These are phyloP conservation scores for Brachionus sp. DNA, from an alignment of 1,140 invertebrate species.

Conservation along the genomic window DNA sequence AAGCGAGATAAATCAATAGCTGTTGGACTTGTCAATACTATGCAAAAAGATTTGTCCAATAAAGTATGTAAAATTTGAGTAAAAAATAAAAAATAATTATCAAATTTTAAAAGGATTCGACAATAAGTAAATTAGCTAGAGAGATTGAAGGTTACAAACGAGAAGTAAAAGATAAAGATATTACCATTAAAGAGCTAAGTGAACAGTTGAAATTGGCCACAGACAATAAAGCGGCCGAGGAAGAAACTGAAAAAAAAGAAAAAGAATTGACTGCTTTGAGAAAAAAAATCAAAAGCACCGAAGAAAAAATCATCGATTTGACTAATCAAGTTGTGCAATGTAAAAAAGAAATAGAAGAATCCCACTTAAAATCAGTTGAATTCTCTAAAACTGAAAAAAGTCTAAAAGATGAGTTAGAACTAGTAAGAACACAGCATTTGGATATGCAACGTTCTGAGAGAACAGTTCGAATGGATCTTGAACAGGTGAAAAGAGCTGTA, in stretches of 20 bases:
- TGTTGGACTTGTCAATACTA: conserved; percentile 57
- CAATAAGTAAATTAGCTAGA: conserved; percentile 56
- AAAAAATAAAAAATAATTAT: background rate
- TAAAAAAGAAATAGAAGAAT: conserved; percentile 28
- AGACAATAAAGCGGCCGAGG: conserved; percentile 48
- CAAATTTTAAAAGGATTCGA: conserved; percentile 52
- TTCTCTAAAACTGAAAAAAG: conserved; percentile 48
- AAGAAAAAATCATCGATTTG: conserved; percentile 26
- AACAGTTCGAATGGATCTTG: conserved; percentile 55
- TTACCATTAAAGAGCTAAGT: conserved; percentile 18
- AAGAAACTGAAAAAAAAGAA: conserved; percentile 55
- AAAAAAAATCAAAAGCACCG: conserved; percentile 43
- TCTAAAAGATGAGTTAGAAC: conserved; percentile 51
- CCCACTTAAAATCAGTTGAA: background rate
- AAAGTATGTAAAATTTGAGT: conserved; percentile 50
- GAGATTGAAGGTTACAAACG: conserved; percentile 57
- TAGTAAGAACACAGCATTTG: conserved; percentile 50
- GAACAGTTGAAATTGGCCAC: conserved; percentile 12
- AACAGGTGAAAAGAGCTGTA: conserved; percentile 50
- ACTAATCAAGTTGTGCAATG: background rate
- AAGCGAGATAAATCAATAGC: conserved; percentile 60
- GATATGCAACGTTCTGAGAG: conserved; percentile 57
- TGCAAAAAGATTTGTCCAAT: conserved; percentile 58
- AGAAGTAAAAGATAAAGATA: conserved; percentile 55
- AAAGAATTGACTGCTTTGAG: conserved; percentile 56